These are phyloP conservation scores for Salpingus planirostris DNA, from an alignment of 2,888 invertebrate genomes.

Conservation along the genomic window DNA sequence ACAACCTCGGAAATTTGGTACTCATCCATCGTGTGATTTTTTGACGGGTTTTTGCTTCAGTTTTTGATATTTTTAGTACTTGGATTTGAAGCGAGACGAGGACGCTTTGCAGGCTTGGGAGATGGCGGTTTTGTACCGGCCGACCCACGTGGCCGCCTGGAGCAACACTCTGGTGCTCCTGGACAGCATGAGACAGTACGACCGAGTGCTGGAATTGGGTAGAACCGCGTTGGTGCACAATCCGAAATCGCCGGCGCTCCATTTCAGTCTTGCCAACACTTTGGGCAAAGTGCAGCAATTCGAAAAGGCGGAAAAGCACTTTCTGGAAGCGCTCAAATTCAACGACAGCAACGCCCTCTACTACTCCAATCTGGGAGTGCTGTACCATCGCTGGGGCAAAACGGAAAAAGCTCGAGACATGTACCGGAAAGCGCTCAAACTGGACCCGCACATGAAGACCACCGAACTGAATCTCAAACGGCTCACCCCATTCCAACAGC, in stretches of 20 bases:
- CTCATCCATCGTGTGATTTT: neutral
- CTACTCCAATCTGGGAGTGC: conserved; percentile 82
- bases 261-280: conserved; percentile 83
- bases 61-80: conserved; percentile 48
- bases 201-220: conserved; percentile 63
- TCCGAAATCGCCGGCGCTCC: conserved; percentile 66
- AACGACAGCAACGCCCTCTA: conserved; percentile 65
- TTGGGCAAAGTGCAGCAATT: conserved; percentile 75
- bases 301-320: conserved; percentile 71
- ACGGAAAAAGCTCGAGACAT: conserved; percentile 60
- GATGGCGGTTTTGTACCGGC: conserved; percentile 67
- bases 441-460: conserved; percentile 62
- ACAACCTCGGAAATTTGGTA: conserved; percentile 92
- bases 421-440: conserved; percentile 64
- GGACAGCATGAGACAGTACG: conserved; percentile 51
- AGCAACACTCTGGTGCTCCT: conserved; percentile 80
- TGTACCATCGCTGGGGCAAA: conserved; percentile 90
- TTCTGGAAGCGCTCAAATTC: conserved; percentile 63
- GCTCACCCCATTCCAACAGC: conserved; percentile 23
- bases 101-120: conserved; percentile 76
- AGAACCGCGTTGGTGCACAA: conserved; percentile 60
- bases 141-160: conserved; percentile 81
- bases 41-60: conserved; percentile 1
- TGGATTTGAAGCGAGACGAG: conserved; percentile 63
- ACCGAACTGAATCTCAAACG: conserved; percentile 61